A percentile compares a stretch with the other conserved stretches of the same genome.
Conservation (phyloP, 2,888 invertebrate species). For the Drosophila cognata region DNA sequence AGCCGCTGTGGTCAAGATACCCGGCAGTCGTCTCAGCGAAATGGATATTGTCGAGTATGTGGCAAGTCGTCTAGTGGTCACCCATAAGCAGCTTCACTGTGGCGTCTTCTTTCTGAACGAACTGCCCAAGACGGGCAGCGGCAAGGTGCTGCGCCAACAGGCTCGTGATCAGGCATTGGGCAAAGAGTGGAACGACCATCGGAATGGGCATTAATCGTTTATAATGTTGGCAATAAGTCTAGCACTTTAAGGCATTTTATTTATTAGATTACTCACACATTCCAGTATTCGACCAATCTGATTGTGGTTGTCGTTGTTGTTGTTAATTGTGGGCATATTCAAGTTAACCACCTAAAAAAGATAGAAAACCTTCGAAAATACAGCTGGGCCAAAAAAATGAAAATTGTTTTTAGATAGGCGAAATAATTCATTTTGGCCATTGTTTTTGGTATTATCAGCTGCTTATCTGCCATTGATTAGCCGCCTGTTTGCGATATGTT, state of each 20-base stretch:
- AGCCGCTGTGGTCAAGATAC: conserved; percentile 76
- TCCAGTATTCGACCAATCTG: conserved; percentile 37
- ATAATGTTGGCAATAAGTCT: conserved; percentile 16
- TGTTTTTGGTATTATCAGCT: conserved; percentile 53
- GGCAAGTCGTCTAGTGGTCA: conserved; percentile 74
- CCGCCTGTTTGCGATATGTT: conserved; percentile 20
- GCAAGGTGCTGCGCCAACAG: conserved; percentile 77
- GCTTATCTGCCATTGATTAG: conserved; percentile 65
- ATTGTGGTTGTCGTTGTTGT: conserved; percentile 12
- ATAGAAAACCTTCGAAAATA: conserved; percentile 20
- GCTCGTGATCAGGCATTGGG: conserved; percentile 80
- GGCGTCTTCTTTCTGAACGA: conserved; percentile 82
- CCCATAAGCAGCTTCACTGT: conserved; percentile 81
- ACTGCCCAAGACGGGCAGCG: conserved; percentile 81
- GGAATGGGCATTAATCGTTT: conserved; percentile 57
- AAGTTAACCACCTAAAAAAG: conserved; percentile 3
- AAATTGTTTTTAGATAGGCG: conserved; percentile 32
- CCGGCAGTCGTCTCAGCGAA: conserved; percentile 72
- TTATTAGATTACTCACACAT: conserved; percentile 53
- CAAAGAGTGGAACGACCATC: conserved; percentile 73
- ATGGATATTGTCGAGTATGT: conserved; percentile 80
- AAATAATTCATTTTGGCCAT: conserved; percentile 38
- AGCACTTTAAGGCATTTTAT: conserved; percentile 24
- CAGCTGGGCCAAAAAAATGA: background rate
- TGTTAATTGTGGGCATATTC: background rate